Conservation (phyloP, 2,797 vertebrate genomes). For the Lithobates sylvaticus region DNA sequence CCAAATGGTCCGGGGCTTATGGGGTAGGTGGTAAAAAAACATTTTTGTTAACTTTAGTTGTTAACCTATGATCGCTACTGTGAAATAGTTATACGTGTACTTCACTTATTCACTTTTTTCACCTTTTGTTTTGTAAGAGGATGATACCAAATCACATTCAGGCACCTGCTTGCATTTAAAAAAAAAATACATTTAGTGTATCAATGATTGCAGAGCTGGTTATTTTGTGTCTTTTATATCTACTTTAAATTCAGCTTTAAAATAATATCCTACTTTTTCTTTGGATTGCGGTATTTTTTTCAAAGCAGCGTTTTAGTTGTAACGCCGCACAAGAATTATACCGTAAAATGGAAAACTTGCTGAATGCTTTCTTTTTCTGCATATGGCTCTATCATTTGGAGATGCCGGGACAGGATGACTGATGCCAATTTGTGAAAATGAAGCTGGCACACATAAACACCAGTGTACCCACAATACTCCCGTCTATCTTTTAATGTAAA, state of each 20-base stretch:
- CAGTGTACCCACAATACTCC: background rate
- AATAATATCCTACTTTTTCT: background rate
- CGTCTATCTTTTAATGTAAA: conserved; percentile 1
- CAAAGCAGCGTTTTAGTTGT: background rate
- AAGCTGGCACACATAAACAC: conserved; percentile 20
- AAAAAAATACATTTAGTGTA: too few relatives aligned
- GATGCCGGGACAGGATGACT: background rate
- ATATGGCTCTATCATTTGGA: background rate
- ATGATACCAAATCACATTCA: too few relatives aligned
- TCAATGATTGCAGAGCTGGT: too few relatives aligned
- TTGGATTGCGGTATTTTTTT: background rate
- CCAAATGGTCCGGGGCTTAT: too few relatives aligned
- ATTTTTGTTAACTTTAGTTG: too few relatives aligned
- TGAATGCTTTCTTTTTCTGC: background rate
- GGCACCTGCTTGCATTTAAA: too few relatives aligned
- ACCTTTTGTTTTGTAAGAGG: too few relatives aligned
- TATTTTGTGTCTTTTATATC: background rate
- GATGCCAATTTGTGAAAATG: background rate
- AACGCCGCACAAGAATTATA: background rate
- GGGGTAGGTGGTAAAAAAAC: too few relatives aligned
- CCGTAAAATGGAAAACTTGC: background rate
- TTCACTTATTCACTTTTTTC: too few relatives aligned
- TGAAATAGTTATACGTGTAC: too few relatives aligned
- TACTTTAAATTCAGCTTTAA: background rate
- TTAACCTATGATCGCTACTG: too few relatives aligned